Base-by-base conservation (phyloP, 2,888 invertebrate species). In the Scaptodrosophila latifasciaeformis region DNA sequence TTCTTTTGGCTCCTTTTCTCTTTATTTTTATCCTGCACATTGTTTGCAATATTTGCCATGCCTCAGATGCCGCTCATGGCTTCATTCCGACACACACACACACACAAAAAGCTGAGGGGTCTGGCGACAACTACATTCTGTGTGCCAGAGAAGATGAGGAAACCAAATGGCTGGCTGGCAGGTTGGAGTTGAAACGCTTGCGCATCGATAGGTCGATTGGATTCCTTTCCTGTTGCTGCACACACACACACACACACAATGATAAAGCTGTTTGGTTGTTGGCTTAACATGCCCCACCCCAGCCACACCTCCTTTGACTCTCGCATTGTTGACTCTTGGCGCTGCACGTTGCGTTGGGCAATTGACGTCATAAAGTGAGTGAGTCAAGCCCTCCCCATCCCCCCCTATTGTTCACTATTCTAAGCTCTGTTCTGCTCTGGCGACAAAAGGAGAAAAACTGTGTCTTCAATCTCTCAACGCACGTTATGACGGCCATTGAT, bases 241-340 rank as follows among this genome's bases (percentile, higher is more conserved):
- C n/a, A 43, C n/a, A 40, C 34, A 24, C 52, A 18, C 37, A 17
- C 24, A n/a, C 39, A 46, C 59, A 54, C 42, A 57, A 63, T 70
- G 72, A 74, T 74, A 62, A 70, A 77, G 68, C 71, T 74, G 70
- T 77, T 72, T 56, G n/a, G 58, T 56, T 49, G 62, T 54, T 62
- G 57, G 39, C 58, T 39, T 39, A n/a, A 31, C 31, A 31, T 65
- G 65, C 30, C 2, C 19, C 5, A 3, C 10, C 17, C 19, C 21
- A 19, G 34, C 17, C n/a, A 9, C 18, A 18, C n/a, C 2, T 37
- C 3, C 37, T 37, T 21, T 40, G 40, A 9, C 21, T 21, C 40
- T 19, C 15, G 10, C 21, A 40, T 10, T 40, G 40, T 40, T 43
- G 43, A 30, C 43, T 43, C 17, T 67, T 67, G 66, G 59, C 67